Base-by-base conservation (phyloP, 2,888 invertebrate species). In the Eilema sororculum region DNA sequence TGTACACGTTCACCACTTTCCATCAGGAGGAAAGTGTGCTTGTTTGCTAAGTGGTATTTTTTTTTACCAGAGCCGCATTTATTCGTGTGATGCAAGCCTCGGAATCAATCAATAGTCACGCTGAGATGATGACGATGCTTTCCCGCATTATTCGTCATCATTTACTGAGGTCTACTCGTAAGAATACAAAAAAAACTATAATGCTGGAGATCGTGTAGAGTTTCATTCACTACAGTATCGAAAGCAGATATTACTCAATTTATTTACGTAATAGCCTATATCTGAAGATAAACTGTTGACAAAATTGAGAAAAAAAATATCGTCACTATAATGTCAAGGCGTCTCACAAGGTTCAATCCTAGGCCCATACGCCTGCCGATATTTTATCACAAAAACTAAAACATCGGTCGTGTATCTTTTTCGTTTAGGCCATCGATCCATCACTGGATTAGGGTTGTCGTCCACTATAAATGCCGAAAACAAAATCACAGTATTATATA, bases 331-430 rank as follows among this genome's bases (percentile, higher is more conserved):
- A 46, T 46, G 46, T 20, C 46, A 46, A 46, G 58, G 65, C 65
- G 65, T 65, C 33, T 25, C 65, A 56, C 56, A 37, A 22, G 28
- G 33, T 25, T 16, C 62, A 68, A 56, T 62, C 30, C 28, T 52
- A 16, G 68, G 61, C 9, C 33, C 46, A 46, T 46, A 46, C 12
- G 46, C 16, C 41, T 16, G 41, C 2, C 16, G 41, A 16, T 41
- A 41, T 41, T 41, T 16, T 46, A 46, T 12, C 33, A 24, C 24
- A 67, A 30, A 41, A 28, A 58, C 6, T 30, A 52, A 25, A 28
- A 28, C 6, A 60, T 46, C 60, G 28, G 46, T 24, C 25, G 65
- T n/a, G 33, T 65, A 37, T 52, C 16, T 67, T 60, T 30, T 67
- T 59, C 10, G n/a, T 52, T n/a, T 52, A 60, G 9, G 25, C 13